Evolutionary conservation across 2,888 invertebrate genomes (phyloP).

Genomic region (Abscondita cerata): DNA sequence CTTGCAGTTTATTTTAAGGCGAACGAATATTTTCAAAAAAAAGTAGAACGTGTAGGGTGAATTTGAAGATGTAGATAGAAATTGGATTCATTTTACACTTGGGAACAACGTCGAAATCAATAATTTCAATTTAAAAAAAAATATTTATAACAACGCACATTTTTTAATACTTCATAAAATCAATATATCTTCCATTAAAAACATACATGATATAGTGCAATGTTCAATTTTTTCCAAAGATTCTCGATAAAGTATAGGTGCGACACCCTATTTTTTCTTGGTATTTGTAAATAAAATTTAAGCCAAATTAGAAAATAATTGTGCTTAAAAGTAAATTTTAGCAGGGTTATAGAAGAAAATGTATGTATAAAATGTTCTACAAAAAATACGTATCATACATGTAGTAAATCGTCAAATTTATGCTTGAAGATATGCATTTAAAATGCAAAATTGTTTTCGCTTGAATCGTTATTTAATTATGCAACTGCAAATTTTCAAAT

Average conservation of each 20-base stretch:
- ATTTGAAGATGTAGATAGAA: background rate
- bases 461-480: conserved; percentile 27
- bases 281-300: conserved; percentile 27
- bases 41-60: background rate
- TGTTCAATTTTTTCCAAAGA: background rate
- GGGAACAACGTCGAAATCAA: conserved; percentile 26
- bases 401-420: conserved; percentile 21
- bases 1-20: conserved; percentile 8
- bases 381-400: conserved; percentile 33
- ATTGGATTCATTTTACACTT: conserved; percentile 13
- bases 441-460: conserved; percentile 30
- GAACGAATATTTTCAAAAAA: conserved; percentile 18
- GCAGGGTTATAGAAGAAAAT: conserved; percentile 23
- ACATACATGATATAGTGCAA: background rate
- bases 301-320: conserved; percentile 28
- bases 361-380: conserved; percentile 27
- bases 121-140: conserved; percentile 5
- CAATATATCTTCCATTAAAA: conserved; percentile 27
- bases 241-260: conserved; percentile 5
- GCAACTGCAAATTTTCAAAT: conserved; percentile 20
- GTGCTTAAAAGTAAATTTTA: conserved; percentile 24
- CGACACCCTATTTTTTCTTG: no score
- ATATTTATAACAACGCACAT: conserved; percentile 28
- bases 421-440: conserved; percentile 30
- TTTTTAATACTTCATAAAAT: conserved; percentile 22